Evolutionary conservation across 2,113 vertebrate genomes (phyloP).

Genomic region (Tylochromis polylepis): DNA sequence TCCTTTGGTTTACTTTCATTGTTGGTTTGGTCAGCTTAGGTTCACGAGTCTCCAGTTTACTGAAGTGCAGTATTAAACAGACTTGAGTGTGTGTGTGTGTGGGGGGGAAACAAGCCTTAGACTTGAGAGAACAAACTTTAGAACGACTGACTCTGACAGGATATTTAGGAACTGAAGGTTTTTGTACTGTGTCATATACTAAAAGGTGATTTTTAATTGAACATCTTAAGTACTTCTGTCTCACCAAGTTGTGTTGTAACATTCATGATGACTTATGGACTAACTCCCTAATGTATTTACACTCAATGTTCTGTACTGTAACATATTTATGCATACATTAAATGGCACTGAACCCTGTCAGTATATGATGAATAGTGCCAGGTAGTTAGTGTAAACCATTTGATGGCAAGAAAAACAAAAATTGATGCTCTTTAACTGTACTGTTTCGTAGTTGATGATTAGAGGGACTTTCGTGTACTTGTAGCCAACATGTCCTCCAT

Average conservation of each 20-base stretch:
- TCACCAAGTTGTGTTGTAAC: slow-evolving; percentile 37
- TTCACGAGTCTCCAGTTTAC: slow-evolving; percentile 24
- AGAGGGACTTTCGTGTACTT: slow-evolving; percentile 24
- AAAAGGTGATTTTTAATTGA: slow-evolving; percentile 1
- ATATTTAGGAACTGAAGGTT: slow-evolving; percentile 30
- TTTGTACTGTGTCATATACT: slow-evolving; percentile 41
- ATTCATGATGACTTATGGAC: slow-evolving; percentile 31
- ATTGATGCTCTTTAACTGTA: slow-evolving; percentile 35
- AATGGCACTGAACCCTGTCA: slow-evolving; percentile 46
- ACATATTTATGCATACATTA: slow-evolving; percentile 45
- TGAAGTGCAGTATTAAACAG: slow-evolving; percentile 49
- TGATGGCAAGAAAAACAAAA: slow-evolving; percentile 6
- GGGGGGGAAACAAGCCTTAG: not conserved
- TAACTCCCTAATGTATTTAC: slow-evolving; percentile 56
- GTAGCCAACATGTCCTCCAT: slow-evolving; percentile 30
- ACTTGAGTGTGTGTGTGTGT: not conserved
- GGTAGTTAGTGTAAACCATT: slow-evolving; percentile 34
- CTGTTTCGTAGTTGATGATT: slow-evolving; percentile 42
- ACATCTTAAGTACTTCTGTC: slow-evolving; percentile 26
- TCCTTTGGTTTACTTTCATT: slow-evolving; percentile 12
- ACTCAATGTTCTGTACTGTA: slow-evolving; percentile 60
- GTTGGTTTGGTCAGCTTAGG: slow-evolving; percentile 12
- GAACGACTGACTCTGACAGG: not conserved
- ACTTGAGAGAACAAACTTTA: not conserved
- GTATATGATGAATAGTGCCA: slow-evolving; percentile 20